A percentile compares a stretch with the other conserved stretches of the same genome.
These are phyloP conservation scores for Rachycentron canadum DNA, from an alignment of 2,797 vertebrate genomes.

Conservation along the genomic window DNA sequence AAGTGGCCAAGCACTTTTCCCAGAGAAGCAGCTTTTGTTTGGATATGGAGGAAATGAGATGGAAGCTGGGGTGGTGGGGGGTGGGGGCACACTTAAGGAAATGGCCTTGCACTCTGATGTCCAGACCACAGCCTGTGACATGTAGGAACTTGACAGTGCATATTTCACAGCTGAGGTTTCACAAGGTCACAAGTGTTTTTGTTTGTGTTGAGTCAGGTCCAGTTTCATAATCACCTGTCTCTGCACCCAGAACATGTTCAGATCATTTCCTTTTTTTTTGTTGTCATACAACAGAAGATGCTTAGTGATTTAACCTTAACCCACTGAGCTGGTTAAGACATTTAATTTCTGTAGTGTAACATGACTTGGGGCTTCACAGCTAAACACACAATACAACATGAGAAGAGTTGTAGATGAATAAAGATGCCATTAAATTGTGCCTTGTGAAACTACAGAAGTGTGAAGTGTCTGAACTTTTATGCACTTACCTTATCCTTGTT, in stretches of 20 bases:
- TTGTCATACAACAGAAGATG: constrained; percentile 6
- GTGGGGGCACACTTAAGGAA: constrained; percentile 69
- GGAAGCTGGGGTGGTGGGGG: constrained; percentile 2
- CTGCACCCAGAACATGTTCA: constrained; percentile 1
- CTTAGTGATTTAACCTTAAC: background rate
- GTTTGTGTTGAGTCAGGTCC: constrained; percentile 50
- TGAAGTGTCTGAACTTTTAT: constrained; percentile 13
- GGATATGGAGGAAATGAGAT: constrained; percentile 75
- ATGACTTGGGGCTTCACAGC: background rate
- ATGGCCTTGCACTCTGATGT: constrained; percentile 71
- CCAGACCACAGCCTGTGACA: constrained; percentile 65
- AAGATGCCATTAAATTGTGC: background rate
- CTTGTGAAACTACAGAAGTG: background rate
- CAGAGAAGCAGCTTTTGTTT: constrained; percentile 79
- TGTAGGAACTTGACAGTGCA: constrained; percentile 48
- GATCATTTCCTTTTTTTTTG: constrained; percentile 24
- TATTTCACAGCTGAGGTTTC: constrained; percentile 61
- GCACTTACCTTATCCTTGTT: constrained; percentile 8
- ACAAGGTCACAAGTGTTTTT: constrained; percentile 65
- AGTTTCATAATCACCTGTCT: constrained; percentile 60
- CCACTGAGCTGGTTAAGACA: background rate
- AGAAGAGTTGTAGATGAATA: background rate
- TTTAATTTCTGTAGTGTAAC: constrained; percentile 1
- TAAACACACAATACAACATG: constrained; percentile 5
- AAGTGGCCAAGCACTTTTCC: constrained; percentile 69